Conservation (phyloP, 2,888 invertebrate species). For the Drosophila vallismaia region DNA sequence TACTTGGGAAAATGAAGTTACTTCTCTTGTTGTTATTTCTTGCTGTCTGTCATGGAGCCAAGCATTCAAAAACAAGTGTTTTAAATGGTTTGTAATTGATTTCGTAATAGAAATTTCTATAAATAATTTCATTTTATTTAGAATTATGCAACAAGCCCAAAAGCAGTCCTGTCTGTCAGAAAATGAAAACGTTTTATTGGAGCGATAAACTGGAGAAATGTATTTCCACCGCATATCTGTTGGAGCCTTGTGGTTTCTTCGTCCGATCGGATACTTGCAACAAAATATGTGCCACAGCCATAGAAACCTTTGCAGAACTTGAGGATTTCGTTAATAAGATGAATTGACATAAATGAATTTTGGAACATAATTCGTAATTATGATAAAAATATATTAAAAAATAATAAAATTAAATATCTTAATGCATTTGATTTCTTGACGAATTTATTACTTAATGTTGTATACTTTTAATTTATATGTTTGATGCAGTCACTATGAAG, state of each 20-base stretch:
- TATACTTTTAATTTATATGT: no score
- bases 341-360: neutral
- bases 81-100: constrained; percentile 1
- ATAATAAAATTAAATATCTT: neutral
- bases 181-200: constrained; percentile 8
- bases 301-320: neutral
- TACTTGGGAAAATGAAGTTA: constrained; percentile 3
- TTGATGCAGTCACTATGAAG: neutral
- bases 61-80: neutral
- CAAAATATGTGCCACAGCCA: neutral
- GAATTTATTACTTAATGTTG: neutral
- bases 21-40: neutral
- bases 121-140: neutral
- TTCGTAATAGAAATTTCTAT: neutral
- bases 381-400: neutral
- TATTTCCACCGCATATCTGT: neutral
- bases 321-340: neutral
- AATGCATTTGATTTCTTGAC: neutral
- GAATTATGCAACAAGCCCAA: neutral
- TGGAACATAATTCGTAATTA: neutral
- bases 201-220: neutral
- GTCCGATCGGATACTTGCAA: neutral
- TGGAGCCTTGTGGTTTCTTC: constrained; percentile 14
- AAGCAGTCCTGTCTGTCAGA: constrained; percentile 1
- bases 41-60: neutral